Evolutionary conservation across 2,888 invertebrate species (phyloP).

Genomic region (Eutolmus rufibarbis): DNA sequence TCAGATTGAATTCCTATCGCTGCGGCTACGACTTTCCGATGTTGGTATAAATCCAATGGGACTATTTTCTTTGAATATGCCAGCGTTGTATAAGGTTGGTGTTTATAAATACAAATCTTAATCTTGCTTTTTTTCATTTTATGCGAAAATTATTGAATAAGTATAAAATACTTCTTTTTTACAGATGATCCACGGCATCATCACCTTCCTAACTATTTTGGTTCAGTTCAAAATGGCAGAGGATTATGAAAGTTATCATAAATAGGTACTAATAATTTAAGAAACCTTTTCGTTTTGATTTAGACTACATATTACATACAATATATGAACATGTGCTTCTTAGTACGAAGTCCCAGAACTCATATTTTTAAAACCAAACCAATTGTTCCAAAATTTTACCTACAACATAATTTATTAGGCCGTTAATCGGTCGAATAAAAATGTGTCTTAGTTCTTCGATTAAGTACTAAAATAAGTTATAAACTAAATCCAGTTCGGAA

Average conservation of each 20-base stretch:
- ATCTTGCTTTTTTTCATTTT: not conserved
- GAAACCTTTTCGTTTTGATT: no score
- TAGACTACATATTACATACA: no score
- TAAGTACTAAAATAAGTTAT: no score
- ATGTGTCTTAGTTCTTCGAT: no score
- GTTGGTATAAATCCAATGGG: slow-evolving; percentile 6
- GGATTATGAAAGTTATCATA: slow-evolving; percentile 9
- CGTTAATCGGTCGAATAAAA: no score
- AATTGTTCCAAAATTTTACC: no score
- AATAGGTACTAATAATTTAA: not conserved
- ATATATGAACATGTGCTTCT: no score
- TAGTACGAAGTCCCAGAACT: no score
- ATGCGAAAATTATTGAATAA: not conserved
- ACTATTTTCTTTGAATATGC: not conserved
- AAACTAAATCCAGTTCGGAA: no score
- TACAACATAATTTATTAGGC: no score
- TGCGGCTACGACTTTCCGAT: not conserved
- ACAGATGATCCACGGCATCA: slow-evolving; percentile 43
- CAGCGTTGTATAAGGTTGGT: not conserved
- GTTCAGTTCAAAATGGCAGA: slow-evolving; percentile 44
- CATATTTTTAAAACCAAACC: no score
- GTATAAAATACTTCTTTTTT: not conserved
- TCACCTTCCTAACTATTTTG: slow-evolving; percentile 41
- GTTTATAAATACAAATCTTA: no score
- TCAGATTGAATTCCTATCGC: not conserved